These are phyloP conservation scores for Fistularia commersonii DNA, from an alignment of 2,797 vertebrate species.

Conservation along the genomic window DNA sequence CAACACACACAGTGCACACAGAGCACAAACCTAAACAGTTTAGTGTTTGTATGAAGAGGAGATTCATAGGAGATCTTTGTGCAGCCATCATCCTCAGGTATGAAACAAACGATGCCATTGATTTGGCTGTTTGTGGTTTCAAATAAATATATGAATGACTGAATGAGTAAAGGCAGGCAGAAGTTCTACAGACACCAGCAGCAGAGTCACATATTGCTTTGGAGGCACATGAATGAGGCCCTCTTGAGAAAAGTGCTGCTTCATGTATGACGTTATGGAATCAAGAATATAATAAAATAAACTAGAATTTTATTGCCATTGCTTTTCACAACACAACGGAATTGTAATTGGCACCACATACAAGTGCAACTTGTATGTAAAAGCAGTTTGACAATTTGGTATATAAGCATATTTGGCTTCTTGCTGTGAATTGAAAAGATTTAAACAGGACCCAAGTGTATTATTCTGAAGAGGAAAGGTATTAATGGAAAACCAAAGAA, in stretches of 20 bases:
- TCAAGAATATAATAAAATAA: background rate
- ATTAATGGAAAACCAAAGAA: too few relatives aligned
- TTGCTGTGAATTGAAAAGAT: background rate
- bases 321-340: too few relatives aligned
- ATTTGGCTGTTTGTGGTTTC: constrained; percentile 49
- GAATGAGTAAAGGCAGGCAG: constrained; percentile 10
- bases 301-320: too few relatives aligned
- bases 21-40: constrained; percentile 38
- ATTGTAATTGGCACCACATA: background rate
- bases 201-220: constrained; percentile 5
- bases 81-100: constrained; percentile 18
- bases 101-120: constrained; percentile 18
- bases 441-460: background rate
- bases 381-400: constrained; percentile 1
- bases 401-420: background rate
- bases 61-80: constrained; percentile 58
- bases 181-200: constrained; percentile 11
- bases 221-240: background rate
- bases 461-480: background rate
- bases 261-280: background rate
- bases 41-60: constrained; percentile 29
- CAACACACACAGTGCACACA: constrained; percentile 21
- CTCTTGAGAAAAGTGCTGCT: constrained; percentile 2
- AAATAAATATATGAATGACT: constrained; percentile 19
- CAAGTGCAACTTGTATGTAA: background rate